Evolutionary conservation across 1,140 invertebrate species (phyloP).

Genomic region (Trichonephila inaurata): DNA sequence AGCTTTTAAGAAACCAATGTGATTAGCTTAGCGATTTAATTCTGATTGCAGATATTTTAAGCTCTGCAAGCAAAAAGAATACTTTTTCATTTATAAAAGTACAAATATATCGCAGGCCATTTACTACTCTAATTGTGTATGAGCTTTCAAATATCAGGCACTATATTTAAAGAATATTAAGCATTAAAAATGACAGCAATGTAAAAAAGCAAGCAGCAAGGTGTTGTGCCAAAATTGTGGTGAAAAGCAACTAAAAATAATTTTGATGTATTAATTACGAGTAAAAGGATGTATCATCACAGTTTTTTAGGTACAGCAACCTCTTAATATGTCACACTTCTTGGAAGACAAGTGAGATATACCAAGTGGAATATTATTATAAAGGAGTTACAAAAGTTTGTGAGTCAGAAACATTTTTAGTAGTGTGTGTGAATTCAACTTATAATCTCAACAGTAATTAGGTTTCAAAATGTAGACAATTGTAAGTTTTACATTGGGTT

Average conservation of each 20-base stretch:
- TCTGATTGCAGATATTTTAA: neutral
- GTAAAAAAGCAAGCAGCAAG: neutral
- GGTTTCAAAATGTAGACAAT: too few relatives aligned
- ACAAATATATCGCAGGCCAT: neutral
- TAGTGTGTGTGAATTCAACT: too few relatives aligned
- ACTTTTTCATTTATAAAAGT: neutral
- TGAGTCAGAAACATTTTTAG: too few relatives aligned
- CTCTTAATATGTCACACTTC: too few relatives aligned
- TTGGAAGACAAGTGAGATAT: too few relatives aligned
- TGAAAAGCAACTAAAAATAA: neutral
- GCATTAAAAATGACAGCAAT: neutral
- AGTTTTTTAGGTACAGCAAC: too few relatives aligned
- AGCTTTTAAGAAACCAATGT: neutral
- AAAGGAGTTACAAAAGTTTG: too few relatives aligned
- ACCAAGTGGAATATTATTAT: too few relatives aligned
- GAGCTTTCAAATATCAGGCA: constrained; percentile 1
- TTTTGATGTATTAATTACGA: too few relatives aligned
- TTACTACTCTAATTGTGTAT: neutral
- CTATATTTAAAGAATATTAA: constrained; percentile 12
- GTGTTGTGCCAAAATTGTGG: neutral
- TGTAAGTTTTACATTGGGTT: too few relatives aligned
- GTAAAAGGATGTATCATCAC: too few relatives aligned
- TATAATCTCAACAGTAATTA: too few relatives aligned
- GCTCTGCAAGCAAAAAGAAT: neutral
- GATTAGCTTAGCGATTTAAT: neutral